A percentile compares a stretch with the other conserved stretches of the same genome.
Evolutionary conservation across 2,888 invertebrate genomes (phyloP).

Genomic region (Agrotis clavis): DNA sequence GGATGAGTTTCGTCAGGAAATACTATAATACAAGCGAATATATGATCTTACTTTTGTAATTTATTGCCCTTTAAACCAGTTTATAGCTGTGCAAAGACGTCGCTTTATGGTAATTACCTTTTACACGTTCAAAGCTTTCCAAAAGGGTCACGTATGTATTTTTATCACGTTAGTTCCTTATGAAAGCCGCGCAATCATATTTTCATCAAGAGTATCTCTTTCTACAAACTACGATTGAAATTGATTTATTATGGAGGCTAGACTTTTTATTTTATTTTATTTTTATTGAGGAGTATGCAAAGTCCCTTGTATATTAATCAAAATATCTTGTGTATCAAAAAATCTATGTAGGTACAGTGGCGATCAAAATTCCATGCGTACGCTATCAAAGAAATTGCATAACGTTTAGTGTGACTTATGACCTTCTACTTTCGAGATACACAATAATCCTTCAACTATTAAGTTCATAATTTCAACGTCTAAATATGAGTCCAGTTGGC

Average conservation of each 20-base stretch:
- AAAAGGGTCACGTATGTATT: slow-evolving; percentile 57
- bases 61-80: slow-evolving; percentile 57
- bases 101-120: slow-evolving; percentile 65
- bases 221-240: background rate
- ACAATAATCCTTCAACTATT: too few species aligned
- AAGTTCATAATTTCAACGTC: too few species aligned
- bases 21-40: slow-evolving; percentile 56
- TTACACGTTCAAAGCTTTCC: slow-evolving; percentile 52
- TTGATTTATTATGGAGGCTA: background rate
- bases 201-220: slow-evolving; percentile 26
- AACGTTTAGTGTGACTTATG: too few species aligned
- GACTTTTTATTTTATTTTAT: too few species aligned
- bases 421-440: too few species aligned
- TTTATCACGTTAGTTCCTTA: slow-evolving; percentile 53
- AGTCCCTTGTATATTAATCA: background rate
- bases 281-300: background rate
- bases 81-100: slow-evolving; percentile 62
- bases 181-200: slow-evolving; percentile 36
- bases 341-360: too few species aligned
- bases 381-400: too few species aligned
- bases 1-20: slow-evolving; percentile 28
- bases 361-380: too few species aligned
- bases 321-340: background rate
- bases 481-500: too few species aligned
- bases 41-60: slow-evolving; percentile 59